phyloP scores from a whole-genome alignment of 2,888 invertebrate genomes.

The Melinaea menophilus region DNA sequence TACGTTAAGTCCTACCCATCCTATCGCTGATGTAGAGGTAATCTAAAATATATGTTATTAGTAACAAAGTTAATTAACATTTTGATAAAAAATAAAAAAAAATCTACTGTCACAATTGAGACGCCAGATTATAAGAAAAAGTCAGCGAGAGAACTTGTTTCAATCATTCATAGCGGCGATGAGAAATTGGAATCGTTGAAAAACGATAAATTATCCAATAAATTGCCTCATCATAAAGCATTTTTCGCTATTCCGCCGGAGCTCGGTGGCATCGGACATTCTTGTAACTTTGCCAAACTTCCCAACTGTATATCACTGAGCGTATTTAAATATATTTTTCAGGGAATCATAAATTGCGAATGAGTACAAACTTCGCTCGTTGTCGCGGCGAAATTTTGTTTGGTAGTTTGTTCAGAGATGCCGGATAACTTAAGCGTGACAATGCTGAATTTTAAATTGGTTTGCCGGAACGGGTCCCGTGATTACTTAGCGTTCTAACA shows the following conservation, averaged over 20 bases:
- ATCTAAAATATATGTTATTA: too few species aligned
- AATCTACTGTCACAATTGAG: constrained; percentile 14
- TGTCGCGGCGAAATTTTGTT: constrained; percentile 38
- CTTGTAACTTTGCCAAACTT: constrained; percentile 46
- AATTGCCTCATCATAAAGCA: constrained; percentile 21
- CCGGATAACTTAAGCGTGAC: constrained; percentile 37
- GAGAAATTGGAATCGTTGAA: constrained; percentile 4
- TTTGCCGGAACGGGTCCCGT: constrained; percentile 23
- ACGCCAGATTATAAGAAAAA: constrained; percentile 2
- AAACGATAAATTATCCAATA: constrained; percentile 21
- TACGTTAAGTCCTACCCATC: too few species aligned
- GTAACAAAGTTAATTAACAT: not conserved
- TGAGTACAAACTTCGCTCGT: constrained; percentile 45
- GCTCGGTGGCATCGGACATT: constrained; percentile 36
- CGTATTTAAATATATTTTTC: constrained; percentile 53
- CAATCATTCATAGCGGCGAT: constrained; percentile 3
- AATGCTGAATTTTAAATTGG: constrained; percentile 38
- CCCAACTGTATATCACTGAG: constrained; percentile 43
- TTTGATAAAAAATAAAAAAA: not conserved
- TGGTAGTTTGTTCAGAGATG: constrained; percentile 39
- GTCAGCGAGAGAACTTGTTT: constrained; percentile 2
- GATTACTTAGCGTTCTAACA: constrained; percentile 23
- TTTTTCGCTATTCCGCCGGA: constrained; percentile 26
- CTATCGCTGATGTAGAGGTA: too few species aligned
- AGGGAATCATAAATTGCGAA: constrained; percentile 48